Base-by-base conservation (phyloP, 2,888 invertebrate genomes). In the Fragum whitleyi region DNA sequence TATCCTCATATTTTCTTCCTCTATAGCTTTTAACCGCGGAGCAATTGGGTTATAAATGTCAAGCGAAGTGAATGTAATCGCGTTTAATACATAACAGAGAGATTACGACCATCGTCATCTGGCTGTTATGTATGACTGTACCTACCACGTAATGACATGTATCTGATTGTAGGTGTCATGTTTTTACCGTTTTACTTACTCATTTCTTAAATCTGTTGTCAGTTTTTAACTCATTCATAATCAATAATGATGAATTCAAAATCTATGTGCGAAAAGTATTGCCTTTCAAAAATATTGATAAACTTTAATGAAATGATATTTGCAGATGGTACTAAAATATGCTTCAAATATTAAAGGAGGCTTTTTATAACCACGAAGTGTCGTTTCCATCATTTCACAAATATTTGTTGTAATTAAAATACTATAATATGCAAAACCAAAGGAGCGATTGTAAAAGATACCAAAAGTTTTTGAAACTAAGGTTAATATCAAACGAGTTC, bases 21-120 rank as follows among this genome's bases (percentile, higher is more conserved):
- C 9, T 36, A 9, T 36, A 36, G 3, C 32, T 36, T 36, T 36
- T 36, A 36, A 3, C 32, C 32, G 32, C 32, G 32, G 3, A 36
- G 32, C 32, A 36, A 9, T 6, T 36, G 32, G 32, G 32, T 36
- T 36, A 26, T 6, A 32, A 62, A 36, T 32, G 62, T 32, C 36
- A 62, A 36, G 19, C 21, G 36, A 62, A n/a, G 32, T 28, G 62
- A 28, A 32, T 62, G 28, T 62, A 62, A 62, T 62, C 62, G 36
- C 32, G 26, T 57, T 57, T 57, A 57, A 26, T 57, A 26, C 26
- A 57, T 57, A 57, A 26, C n/a, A n/a, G 26, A 14, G 47, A 47
- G 47, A 47, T 47, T 47, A 47, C 16, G 47, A 9, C 3, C 47
- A n/a, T 47, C 47, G 14, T 47, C 47, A 14, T 47, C 47, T 47